phyloP scores from a whole-genome alignment of 2,797 vertebrate species.

The Halcyon leucocephala region DNA sequence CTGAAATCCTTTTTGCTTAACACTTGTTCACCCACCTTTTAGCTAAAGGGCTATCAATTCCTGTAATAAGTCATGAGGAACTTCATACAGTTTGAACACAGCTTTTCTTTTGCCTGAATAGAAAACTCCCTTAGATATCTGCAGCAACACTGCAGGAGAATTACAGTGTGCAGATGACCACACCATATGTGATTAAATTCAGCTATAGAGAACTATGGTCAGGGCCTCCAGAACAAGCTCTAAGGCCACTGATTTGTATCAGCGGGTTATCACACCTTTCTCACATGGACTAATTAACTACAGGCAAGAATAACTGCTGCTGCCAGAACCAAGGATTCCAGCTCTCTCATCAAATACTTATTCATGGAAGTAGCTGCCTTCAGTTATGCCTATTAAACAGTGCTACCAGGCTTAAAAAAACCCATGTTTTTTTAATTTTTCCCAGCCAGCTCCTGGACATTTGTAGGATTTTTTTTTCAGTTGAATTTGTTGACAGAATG shows the following conservation, averaged over 20 bases:
- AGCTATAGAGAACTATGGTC: not conserved
- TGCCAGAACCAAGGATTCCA: not conserved
- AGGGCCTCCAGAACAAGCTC: not conserved
- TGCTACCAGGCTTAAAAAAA: not conserved
- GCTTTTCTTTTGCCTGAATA: not conserved
- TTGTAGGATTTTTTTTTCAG: not conserved
- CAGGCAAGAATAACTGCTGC: not conserved
- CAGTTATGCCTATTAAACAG: not conserved
- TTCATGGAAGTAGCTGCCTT: not conserved
- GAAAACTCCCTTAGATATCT: not conserved
- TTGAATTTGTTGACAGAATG: not conserved
- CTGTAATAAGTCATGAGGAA: not conserved
- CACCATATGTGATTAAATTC: not conserved
- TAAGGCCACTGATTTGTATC: not conserved
- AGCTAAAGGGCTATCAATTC: conserved; percentile 16
- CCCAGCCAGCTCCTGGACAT: not conserved
- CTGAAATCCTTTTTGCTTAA: conserved; percentile 37
- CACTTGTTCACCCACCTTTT: not conserved
- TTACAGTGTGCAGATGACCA: not conserved
- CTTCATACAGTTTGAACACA: not conserved
- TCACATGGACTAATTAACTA: conserved; percentile 10
- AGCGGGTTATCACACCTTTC: not conserved
- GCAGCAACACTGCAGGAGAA: not conserved
- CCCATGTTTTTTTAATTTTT: not conserved
- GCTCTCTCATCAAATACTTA: not conserved